Base-by-base conservation (phyloP, 2,113 vertebrate genomes). In the Pseudorhombus dupliciocellatus region DNA sequence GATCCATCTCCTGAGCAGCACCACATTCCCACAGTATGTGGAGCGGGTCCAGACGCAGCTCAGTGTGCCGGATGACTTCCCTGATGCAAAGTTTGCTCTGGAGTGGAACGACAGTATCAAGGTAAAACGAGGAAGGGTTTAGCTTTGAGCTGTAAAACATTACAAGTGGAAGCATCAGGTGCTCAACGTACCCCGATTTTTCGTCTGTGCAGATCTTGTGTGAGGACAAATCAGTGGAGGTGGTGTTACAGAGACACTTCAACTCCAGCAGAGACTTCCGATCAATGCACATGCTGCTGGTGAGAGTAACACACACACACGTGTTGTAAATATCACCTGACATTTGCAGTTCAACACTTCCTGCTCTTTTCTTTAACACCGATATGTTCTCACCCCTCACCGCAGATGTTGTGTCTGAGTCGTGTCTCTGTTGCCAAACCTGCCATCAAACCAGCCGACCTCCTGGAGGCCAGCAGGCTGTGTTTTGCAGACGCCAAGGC, bases 1-100 rank as follows among this genome's bases (percentile, higher is more conserved):
- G 93, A 98, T 99, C 75, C 94, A 97, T 78, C 70, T 99, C 85
- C 80, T 94, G 72, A 96, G 92, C 85, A 89, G 92, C 46, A 91
- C 94, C 82, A 91, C 85, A 50, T 97, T 98, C 80, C 37, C 77
- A 37, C 93, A 95, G 64, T 98, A 97, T 77, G 18, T 94, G 12
- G 91, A 91, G 61, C 93, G 92, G 60, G 95, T 96, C 81, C 86
- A 84, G 65, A 85, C 90, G 0, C 94, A 96, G 37, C 94, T 99
- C 81, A 90, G 88, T 73, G 90, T 99, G 62, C 93, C 95, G 52
- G 61, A 73, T 24, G 85, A 87, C 48, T 96, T 98, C 86, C 92
- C 95, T 0, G 94, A 97, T 57, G 28, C 55, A 12, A 5, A 28
- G 71, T 99, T 97, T 46, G 78, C 89, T 21, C 73, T 93, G 26